Evolutionary conservation across 2,113 vertebrate species (phyloP), one percentile per base, ranked within the genome.

Genomic region (Columba livia): DNA sequence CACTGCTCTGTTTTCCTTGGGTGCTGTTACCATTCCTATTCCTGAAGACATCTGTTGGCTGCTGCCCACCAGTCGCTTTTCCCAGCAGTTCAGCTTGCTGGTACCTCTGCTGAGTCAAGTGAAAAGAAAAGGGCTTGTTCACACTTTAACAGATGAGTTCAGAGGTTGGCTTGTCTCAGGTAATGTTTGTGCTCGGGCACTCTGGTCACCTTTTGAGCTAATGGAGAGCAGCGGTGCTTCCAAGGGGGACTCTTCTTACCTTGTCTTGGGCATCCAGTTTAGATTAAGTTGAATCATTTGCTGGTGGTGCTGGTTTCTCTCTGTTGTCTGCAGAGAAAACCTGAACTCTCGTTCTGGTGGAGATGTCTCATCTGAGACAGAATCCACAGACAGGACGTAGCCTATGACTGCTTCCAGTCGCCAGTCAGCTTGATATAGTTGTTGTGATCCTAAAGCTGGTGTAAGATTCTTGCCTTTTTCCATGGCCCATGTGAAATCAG

Each of bases 371-470:
- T 12, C 36, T 80, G 69, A 53, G 53, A 47, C 28, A 57, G 34
- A 89, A 23, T 60, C 28, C 1, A 1, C 11, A 13, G 6, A 6
- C 12, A 65, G 31, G 40, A 38, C 0, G 0, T 38, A 75, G 34
- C 5, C 32, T 50, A 26, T 21, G 11, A 28, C 42, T 38, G 44
- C 29, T 57, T 71, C 36, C 6, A 15, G 13, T 36, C 81, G 50
- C 53, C 70, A 81, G n/a, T 11, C n/a, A 71, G 4, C 34, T 61
- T 87, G 32, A 75, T n/a, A 42, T 60, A 47, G 17, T 78, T 19
- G 42, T 7, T n/a, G 21, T 66, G 25, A 40, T 42, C 61, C 40
- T 25, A 11, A 86, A 80, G 34, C 34, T 38, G 21, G 11, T 74
- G 38, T 47, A 67, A 90, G 25, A 14, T 85, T 77, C 34, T 69